Conservation (phyloP, 2,888 invertebrate genomes). For the Desoria tigrina region DNA sequence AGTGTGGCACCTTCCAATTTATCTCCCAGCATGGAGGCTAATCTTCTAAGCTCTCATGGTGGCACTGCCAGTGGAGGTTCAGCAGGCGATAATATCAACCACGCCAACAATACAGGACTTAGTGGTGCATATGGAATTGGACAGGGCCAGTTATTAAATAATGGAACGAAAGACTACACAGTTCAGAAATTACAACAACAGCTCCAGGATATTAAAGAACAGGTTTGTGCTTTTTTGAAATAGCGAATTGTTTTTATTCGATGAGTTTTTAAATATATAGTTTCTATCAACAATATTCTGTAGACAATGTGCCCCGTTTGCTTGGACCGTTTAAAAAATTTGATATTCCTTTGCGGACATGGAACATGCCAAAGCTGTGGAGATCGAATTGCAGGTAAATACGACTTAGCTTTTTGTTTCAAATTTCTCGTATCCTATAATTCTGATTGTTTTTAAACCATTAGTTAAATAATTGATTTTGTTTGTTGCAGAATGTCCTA, state of each 20-base stretch:
- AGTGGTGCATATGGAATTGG: constrained; percentile 39
- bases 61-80: constrained; percentile 27
- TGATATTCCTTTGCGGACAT: constrained; percentile 73
- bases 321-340: constrained; percentile 94
- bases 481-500: constrained; percentile 95
- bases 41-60: constrained; percentile 47
- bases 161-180: constrained; percentile 68
- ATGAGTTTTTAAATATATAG: neutral
- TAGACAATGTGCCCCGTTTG: constrained; percentile 99
- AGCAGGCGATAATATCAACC: constrained; percentile 48
- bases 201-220: constrained; percentile 94
- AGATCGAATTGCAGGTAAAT: constrained; percentile 95
- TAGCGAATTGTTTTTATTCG: constrained; percentile 9
- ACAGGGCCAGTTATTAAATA: constrained; percentile 62
- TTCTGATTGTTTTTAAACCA: too few relatives aligned
- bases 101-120: constrained; percentile 46
- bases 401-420: too few relatives aligned
- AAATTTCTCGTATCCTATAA: too few relatives aligned
- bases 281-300: constrained; percentile 32
- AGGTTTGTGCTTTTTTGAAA: constrained; percentile 66
- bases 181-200: constrained; percentile 91
- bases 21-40: constrained; percentile 52
- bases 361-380: constrained; percentile 98
- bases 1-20: constrained; percentile 40
- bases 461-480: too few relatives aligned